A percentile compares a stretch with the other conserved stretches of the same genome.
These are phyloP conservation scores for Channa argus DNA, from an alignment of 2,113 vertebrate species.

Conservation along the genomic window DNA sequence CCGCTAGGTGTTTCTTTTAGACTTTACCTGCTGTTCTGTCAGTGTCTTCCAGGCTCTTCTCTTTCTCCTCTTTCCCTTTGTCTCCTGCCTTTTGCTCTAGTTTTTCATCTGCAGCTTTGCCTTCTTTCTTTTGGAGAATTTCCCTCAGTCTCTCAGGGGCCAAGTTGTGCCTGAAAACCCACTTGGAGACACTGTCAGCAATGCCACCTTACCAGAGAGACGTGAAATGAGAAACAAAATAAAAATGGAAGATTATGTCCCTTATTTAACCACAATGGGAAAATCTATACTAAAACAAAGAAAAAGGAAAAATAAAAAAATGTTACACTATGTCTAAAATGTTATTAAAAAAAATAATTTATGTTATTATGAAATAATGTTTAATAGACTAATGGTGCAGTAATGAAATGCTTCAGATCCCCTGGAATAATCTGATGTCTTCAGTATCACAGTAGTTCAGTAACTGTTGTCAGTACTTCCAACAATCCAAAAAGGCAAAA, in stretches of 20 bases:
- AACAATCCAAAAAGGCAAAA: too few relatives aligned
- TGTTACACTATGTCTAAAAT: too few relatives aligned
- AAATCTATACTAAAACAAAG: neutral
- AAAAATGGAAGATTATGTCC: neutral
- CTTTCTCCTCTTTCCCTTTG: conserved; percentile 13
- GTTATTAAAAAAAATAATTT: too few relatives aligned
- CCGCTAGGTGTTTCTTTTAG: neutral
- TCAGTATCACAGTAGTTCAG: too few relatives aligned
- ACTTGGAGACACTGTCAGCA: conserved; percentile 94
- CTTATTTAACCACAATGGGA: neutral
- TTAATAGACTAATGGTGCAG: too few relatives aligned
- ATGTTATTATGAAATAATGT: too few relatives aligned
- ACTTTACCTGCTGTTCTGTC: conserved; percentile 64
- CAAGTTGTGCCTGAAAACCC: conserved; percentile 93
- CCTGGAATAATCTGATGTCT: too few relatives aligned
- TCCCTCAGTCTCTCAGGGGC: conserved; percentile 84
- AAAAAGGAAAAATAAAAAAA: neutral
- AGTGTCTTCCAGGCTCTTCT: conserved; percentile 24
- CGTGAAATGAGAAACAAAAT: neutral
- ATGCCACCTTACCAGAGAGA: conserved; percentile 85
- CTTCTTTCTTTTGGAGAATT: conserved; percentile 75
- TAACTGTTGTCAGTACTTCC: too few relatives aligned
- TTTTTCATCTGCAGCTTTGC: conserved; percentile 63
- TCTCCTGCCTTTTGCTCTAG: conserved; percentile 14
- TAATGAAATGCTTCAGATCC: too few relatives aligned